Evolutionary conservation across 2,113 vertebrate species (phyloP).

Genomic region (Rhinolophus ferrumequinum): DNA sequence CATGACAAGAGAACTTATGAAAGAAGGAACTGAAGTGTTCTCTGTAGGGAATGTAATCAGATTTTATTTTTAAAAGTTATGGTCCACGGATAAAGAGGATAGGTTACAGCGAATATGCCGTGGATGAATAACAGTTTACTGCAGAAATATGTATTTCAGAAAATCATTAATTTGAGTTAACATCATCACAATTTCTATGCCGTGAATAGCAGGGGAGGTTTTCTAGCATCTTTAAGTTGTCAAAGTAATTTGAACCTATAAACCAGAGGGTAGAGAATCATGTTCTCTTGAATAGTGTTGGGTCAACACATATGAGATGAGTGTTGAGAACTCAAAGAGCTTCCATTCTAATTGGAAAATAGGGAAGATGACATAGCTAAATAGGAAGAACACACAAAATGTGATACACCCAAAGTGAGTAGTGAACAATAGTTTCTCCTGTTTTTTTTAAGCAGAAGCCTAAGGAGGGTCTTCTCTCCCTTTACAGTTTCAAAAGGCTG

Average conservation of each 20-base stretch:
- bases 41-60: not conserved
- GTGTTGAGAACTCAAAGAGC: not conserved
- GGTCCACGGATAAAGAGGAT: not conserved
- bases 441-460: not conserved
- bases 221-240: not conserved
- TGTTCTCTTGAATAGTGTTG: not conserved
- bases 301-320: not conserved
- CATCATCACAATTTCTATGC: not conserved
- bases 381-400: not conserved
- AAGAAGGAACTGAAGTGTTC: not conserved
- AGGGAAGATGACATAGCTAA: not conserved
- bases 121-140: not conserved
- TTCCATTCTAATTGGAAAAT: not conserved
- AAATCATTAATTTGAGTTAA: not conserved
- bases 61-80: not conserved
- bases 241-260: not conserved
- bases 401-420: not conserved
- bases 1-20: not conserved
- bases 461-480: not conserved
- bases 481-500: not conserved
- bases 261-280: not conserved
- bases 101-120: not conserved
- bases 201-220: not conserved
- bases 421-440: not conserved
- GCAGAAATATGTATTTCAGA: not conserved